Percentiles rank a stretch among this genome's conserved stretches.
These are phyloP conservation scores for human (Homo sapiens) DNA, from an alignment of 2,113 vertebrate species.

Conservation along the genomic window GRCh38 chr4:3856001-3856500, in stretches of 20 bases:
- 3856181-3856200: not conserved
- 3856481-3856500: not conserved
- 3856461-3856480: not conserved
- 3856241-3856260: not conserved
- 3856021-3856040: not conserved
- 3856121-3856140: not conserved
- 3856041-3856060: not conserved
- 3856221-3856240: not conserved
- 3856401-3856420: not conserved
- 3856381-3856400: not conserved
- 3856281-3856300: not conserved
- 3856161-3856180: not conserved
- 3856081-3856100: not conserved
- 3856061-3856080: not conserved
- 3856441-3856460: not conserved
- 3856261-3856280: not conserved
- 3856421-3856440: not conserved
- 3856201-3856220: not conserved
- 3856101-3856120: not conserved
- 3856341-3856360: not conserved
- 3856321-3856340: not conserved
- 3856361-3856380: not conserved
- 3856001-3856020: rapidly evolving
- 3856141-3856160: not conserved
- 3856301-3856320: not conserved